Percentiles rank a stretch among this genome's conserved stretches.
phyloP scores from a whole-genome alignment of 2,888 invertebrate species.

The Tipula vernalis region DNA sequence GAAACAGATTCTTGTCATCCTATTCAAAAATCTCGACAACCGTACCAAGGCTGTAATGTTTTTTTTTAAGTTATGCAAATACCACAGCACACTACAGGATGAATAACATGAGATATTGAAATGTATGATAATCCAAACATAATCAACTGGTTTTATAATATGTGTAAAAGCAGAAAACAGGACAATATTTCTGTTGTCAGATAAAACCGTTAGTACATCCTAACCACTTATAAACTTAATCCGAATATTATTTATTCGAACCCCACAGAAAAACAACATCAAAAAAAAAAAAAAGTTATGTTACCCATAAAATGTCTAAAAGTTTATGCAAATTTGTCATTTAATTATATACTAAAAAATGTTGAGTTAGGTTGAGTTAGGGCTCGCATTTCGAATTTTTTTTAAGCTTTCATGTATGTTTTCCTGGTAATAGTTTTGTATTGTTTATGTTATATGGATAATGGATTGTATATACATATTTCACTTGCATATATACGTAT shows the following conservation, averaged over 20 bases:
- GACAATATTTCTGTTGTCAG: not conserved
- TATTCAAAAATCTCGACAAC: no score
- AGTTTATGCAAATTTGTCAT: not conserved
- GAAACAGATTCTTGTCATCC: no score
- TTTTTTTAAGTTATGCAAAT: no score
- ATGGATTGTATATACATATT: not conserved
- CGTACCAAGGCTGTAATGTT: no score
- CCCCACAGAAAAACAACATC: not conserved
- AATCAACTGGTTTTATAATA: not conserved
- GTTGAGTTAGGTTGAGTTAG: not conserved
- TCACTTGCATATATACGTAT: not conserved
- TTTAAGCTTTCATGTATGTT: not conserved
- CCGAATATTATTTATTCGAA: not conserved
- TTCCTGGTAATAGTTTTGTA: not conserved
- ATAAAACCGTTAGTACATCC: not conserved
- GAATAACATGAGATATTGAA: not conserved
- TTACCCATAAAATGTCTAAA: not conserved
- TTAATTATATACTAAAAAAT: not conserved
- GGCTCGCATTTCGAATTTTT: not conserved
- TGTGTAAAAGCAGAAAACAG: not conserved
- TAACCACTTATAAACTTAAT: not conserved
- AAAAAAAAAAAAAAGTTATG: not conserved
- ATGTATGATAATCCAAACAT: not conserved
- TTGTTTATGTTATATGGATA: no score
- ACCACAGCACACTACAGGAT: not conserved